phyloP scores from a whole-genome alignment of 2,113 vertebrate species.

The Recurvirostra avosetta region DNA sequence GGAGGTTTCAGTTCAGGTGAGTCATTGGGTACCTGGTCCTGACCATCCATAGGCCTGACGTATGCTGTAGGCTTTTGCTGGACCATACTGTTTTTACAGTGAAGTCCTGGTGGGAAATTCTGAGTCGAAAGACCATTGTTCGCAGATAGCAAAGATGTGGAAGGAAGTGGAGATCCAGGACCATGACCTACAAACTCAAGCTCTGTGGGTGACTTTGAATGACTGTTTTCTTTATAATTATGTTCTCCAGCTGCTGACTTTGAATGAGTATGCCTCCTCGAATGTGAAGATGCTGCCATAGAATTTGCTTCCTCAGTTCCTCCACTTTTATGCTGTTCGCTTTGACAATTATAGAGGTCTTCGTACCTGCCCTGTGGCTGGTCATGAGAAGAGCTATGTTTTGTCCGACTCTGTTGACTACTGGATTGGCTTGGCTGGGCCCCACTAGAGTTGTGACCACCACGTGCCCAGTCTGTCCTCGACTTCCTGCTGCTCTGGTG shows the following conservation, averaged over 20 bases:
- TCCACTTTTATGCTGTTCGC: slow-evolving; percentile 81
- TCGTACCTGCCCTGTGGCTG: slow-evolving; percentile 80
- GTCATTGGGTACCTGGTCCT: slow-evolving; percentile 89
- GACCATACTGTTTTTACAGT: slow-evolving; percentile 83
- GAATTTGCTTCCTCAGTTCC: slow-evolving; percentile 77
- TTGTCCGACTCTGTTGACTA: slow-evolving; percentile 77
- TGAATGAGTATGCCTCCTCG: slow-evolving; percentile 75
- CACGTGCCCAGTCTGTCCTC: slow-evolving; percentile 85
- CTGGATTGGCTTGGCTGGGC: slow-evolving; percentile 68
- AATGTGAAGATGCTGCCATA: slow-evolving; percentile 71
- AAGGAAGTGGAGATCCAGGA: slow-evolving; percentile 84
- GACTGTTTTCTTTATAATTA: slow-evolving; percentile 80
- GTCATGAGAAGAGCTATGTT: slow-evolving; percentile 78
- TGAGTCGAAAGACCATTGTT: slow-evolving; percentile 80
- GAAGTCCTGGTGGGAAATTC: slow-evolving; percentile 86
- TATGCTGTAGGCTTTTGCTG: slow-evolving; percentile 94
- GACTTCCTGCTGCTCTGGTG: slow-evolving; percentile 85
- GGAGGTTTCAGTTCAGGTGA: slow-evolving; percentile 89
- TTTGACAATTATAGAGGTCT: slow-evolving; percentile 84
- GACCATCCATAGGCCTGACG: slow-evolving; percentile 93
- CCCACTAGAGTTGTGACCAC: slow-evolving; percentile 71
- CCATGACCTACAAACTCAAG: slow-evolving; percentile 79
- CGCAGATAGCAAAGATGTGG: slow-evolving; percentile 85
- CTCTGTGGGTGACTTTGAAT: slow-evolving; percentile 81
- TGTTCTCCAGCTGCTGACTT: slow-evolving; percentile 75